phyloP scores from a whole-genome alignment of 2,113 vertebrate genomes.

The Rostratula benghalensis region DNA sequence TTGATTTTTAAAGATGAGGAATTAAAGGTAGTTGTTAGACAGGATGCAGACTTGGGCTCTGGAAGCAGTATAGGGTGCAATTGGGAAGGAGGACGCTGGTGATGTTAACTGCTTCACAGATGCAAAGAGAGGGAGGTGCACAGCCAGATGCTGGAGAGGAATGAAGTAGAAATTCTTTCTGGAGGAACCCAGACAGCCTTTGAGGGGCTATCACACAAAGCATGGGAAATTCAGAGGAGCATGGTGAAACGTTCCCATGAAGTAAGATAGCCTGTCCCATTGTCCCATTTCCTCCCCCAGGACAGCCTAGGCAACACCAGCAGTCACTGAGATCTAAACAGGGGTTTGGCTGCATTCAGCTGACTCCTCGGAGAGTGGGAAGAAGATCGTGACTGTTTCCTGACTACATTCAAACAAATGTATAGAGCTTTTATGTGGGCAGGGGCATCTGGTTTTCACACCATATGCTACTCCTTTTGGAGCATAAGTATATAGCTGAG shows the following conservation, averaged over 20 bases:
- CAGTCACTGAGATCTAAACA: neutral
- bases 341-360: constrained; percentile 14
- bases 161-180: neutral
- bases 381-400: constrained; percentile 69
- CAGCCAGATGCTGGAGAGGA: neutral
- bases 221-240: neutral
- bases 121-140: neutral
- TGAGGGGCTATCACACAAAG: neutral
- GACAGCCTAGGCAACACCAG: neutral
- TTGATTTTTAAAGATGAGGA: neutral
- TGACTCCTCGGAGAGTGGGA: constrained; percentile 57
- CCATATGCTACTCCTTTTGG: constrained; percentile 59
- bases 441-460: constrained; percentile 57
- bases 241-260: neutral
- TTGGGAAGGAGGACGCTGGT: neutral
- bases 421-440: constrained; percentile 64
- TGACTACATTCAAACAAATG: constrained; percentile 61
- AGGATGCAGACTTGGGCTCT: neutral
- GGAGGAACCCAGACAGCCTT: neutral
- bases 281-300: neutral
- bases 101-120: neutral
- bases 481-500: constrained; percentile 45
- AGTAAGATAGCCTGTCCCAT: neutral
- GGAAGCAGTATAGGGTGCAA: neutral
- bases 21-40: neutral